Evolutionary conservation across 2,797 vertebrate species (phyloP), one percentile per base, ranked within the genome.

Genomic region (Mionectes olivaceus): DNA sequence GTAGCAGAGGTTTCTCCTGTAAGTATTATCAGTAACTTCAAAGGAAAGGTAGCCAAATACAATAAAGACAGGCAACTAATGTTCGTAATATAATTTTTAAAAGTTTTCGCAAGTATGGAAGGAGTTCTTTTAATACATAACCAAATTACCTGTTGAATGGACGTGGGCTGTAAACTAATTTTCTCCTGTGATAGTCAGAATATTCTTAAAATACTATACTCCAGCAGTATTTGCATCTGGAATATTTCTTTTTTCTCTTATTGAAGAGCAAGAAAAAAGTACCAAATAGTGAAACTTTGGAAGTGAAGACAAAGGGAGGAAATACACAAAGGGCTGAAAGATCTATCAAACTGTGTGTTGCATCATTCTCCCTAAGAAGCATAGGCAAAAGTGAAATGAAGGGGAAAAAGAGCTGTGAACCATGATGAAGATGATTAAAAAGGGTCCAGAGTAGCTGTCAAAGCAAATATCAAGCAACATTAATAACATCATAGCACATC

Each of bases 381-480:
- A 91, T n/a, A 93, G 74, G 88, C 83, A 95, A 96, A 96, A 96
- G 80, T 93, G 95, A 97, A 98, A 97, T 97, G 97, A 94, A 95
- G 94, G 87, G 70, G 82, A 91, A 93, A 97, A 96, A 93, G 92
- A 90, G 90, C 92, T 94, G 70, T 69, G 89, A 97, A 97, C 94
- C 95, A 90, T 93, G 95, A 96, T 97, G 95, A 96, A 94, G 96
- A 97, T 97, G 97, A 98, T 98, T 98, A 98, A 98, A 96, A 97
- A 97, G 95, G 93, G 93, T 96, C 95, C 95, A 97, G 95, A 98
- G 85, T 95, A 97, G 94, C 97, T 98, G 97, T 98, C 98, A 98
- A 97, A 98, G 96, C 96, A 97, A 97, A 97, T 98, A 98, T 97
- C 94, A 97, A 94, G 94, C 95, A 97, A 97, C 97, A 98, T 98